Base-by-base conservation (phyloP, 2,888 invertebrate species). In the Blera fallax region DNA sequence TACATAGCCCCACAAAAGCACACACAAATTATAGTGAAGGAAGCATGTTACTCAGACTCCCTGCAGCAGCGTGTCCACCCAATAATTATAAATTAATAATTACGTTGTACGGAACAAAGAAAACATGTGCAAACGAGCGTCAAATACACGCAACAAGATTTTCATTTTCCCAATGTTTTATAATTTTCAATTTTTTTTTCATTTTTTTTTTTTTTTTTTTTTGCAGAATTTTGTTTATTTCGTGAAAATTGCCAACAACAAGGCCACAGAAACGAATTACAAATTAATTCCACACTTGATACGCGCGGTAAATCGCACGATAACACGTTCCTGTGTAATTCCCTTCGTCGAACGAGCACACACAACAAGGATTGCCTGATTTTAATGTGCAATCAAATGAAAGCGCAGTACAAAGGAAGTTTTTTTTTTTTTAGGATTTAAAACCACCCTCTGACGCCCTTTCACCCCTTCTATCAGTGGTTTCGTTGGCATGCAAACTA, bases 201-300 rank as follows among this genome's bases (percentile, higher is more conserved):
- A 52, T 8, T 34, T 37, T 45, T 40, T 29, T 58, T 16, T 40
- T 24, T 16, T 32, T 29, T 45, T 27, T 10, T 21, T 24, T n/a
- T n/a, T n/a, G n/a, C n/a, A n/a, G 34, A 21, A 52, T 67, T 78
- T 40, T 78, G 65, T 69, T 73, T 78, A 45, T 65, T 60, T 58
- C 34, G 43, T 70, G 56, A 62, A 60, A 69, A 70, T 64, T 37
- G 45, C 64, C 50, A 70, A 34, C 37, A 60, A 79, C 85, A 80
- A 67, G 64, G 54, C 56, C 54, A 54, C 60, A 65, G 16, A 64
- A 74, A 65, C 11, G 80, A 81, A 85, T 81, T 62, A 85, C 85
- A 85, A 85, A 85, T 85, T 80, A 80, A 85, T 80, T 62, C 85
- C 80, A 80, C 85, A 80, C 85, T 80, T 85, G 76, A 56, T 62